These are phyloP conservation scores for Oncorhynchus kisutch DNA, from an alignment of 2,113 vertebrate species.

Conservation along the genomic window DNA sequence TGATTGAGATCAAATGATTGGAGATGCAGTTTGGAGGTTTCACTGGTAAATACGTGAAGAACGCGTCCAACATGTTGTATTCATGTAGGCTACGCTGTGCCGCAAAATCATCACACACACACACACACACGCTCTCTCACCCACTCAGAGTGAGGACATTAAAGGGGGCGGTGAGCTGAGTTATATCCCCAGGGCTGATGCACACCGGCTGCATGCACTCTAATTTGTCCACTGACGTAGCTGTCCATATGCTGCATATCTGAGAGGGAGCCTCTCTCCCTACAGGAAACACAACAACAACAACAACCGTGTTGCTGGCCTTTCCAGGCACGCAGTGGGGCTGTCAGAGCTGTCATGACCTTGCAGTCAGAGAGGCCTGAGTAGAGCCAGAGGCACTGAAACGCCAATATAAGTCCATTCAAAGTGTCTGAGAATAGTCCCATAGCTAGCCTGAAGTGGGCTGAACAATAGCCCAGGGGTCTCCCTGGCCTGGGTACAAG, in stretches of 20 bases:
- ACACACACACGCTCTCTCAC: not conserved
- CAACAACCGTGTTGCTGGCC: conserved; percentile 9
- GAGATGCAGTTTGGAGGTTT: too few relatives aligned
- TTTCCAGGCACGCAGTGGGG: conserved; percentile 11
- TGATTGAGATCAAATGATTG: too few relatives aligned
- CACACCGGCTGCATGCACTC: conserved; percentile 9
- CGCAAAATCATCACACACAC: not conserved
- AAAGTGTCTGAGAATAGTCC: conserved; percentile 25
- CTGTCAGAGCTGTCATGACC: conserved; percentile 32
- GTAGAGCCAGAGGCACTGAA: conserved; percentile 33
- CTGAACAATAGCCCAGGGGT: conserved; percentile 43
- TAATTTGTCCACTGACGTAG: conserved; percentile 14
- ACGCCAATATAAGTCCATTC: conserved; percentile 40
- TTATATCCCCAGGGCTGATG: not conserved
- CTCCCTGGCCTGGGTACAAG: conserved; percentile 35
- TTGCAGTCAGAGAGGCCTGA: conserved; percentile 16
- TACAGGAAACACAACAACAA: not conserved
- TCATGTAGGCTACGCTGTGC: too few relatives aligned
- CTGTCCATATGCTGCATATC: conserved; percentile 16
- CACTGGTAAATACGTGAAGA: too few relatives aligned
- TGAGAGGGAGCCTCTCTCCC: not conserved
- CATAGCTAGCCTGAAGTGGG: conserved; percentile 7
- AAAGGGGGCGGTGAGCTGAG: not conserved
- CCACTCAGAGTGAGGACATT: not conserved
- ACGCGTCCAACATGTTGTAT: too few relatives aligned